Evolutionary conservation across 2,888 invertebrate genomes (phyloP).

Genomic region (Cylindroiulus punctatus): DNA sequence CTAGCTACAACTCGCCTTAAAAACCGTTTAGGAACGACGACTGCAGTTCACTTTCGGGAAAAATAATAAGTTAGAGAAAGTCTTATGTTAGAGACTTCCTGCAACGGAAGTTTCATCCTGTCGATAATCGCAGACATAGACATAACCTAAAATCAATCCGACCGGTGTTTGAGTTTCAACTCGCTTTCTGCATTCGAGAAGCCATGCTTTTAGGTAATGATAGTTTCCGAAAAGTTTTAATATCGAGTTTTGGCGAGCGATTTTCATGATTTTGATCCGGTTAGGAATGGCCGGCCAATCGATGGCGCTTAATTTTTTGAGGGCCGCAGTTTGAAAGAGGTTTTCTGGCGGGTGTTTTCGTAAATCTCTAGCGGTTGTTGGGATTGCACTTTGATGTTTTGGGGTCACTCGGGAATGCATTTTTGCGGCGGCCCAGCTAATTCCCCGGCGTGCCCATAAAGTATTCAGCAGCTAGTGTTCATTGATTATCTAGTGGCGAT

Average conservation of each 20-base stretch:
- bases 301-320: not conserved
- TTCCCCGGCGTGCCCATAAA: slow-evolving; percentile 22
- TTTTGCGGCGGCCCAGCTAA: not conserved
- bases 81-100: no score
- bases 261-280: not conserved
- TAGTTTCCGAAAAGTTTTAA: not conserved
- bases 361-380: not conserved
- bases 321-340: not conserved
- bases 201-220: not conserved
- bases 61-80: no score
- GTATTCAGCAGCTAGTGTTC: not conserved
- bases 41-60: no score
- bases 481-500: slow-evolving; percentile 42
- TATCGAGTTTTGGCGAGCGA: not conserved
- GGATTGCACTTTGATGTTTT: not conserved
- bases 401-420: not conserved
- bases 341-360: slow-evolving; percentile 3
- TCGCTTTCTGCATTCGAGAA: not conserved
- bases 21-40: no score
- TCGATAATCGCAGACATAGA: no score
- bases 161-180: no score
- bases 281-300: not conserved
- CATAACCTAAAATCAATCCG: no score
- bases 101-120: no score
- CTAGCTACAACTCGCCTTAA: no score